Percentiles rank a stretch among this genome's conserved stretches.
These are phyloP conservation scores for Amyelois transitella DNA, from an alignment of 1,140 invertebrate genomes.

Conservation along the genomic window DNA sequence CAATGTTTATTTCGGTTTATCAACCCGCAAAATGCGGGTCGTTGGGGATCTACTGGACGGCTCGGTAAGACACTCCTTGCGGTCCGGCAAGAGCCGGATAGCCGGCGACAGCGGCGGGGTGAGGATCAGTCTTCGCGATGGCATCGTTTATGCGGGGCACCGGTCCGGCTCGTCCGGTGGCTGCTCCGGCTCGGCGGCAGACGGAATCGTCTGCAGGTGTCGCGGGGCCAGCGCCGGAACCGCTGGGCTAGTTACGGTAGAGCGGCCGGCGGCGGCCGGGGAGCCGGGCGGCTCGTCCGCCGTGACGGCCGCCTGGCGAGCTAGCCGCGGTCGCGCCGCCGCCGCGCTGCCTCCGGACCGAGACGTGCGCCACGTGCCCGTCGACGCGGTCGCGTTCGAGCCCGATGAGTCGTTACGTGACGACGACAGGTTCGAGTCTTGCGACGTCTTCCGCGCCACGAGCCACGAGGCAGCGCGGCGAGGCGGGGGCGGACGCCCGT, in stretches of 20 bases:
- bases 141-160: constrained; percentile 10
- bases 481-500: constrained; percentile 84
- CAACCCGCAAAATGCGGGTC: not conserved
- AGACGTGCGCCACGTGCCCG: constrained; percentile 88
- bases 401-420: constrained; percentile 92
- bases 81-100: not conserved
- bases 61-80: constrained; percentile 20
- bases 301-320: constrained; percentile 83
- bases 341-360: constrained; percentile 80
- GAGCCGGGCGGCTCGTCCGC: constrained; percentile 81
- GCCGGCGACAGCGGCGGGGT: not conserved
- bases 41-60: constrained; percentile 29
- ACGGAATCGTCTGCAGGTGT: constrained; percentile 85
- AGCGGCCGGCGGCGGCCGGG: constrained; percentile 70
- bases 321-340: constrained; percentile 79
- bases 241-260: no score
- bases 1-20: not conserved
- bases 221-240: constrained; percentile 35
- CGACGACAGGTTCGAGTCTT: constrained; percentile 91
- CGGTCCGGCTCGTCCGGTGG: constrained; percentile 78
- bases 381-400: constrained; percentile 88
- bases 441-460: constrained; percentile 90
- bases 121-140: not conserved
- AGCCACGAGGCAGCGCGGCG: constrained; percentile 88
- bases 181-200: constrained; percentile 86